These are phyloP conservation scores for Chromoteleia sp. DNA, from an alignment of 2,888 invertebrate species.

Conservation along the genomic window DNA sequence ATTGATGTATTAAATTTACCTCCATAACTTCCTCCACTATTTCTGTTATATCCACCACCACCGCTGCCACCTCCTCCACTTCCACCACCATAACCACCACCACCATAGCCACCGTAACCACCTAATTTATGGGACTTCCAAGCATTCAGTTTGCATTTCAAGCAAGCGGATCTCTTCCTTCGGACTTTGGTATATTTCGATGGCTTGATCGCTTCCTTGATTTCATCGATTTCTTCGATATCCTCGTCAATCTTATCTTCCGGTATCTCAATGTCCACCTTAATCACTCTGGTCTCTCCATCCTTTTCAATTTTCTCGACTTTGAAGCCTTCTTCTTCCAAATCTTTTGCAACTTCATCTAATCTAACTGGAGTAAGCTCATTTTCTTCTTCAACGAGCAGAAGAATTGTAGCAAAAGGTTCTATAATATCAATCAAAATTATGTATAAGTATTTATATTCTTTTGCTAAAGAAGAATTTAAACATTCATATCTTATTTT, in stretches of 20 bases:
- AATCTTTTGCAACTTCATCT: constrained; percentile 79
- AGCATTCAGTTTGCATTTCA: constrained; percentile 74
- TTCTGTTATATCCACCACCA: constrained; percentile 75
- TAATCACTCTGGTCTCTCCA: constrained; percentile 76
- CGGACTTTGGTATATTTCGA: constrained; percentile 74
- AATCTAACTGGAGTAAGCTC: constrained; percentile 75
- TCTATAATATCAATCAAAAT: constrained; percentile 61
- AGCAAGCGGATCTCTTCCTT: constrained; percentile 76
- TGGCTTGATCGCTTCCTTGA: constrained; percentile 40
- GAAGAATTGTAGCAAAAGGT: constrained; percentile 78
- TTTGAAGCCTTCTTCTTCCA: constrained; percentile 78
- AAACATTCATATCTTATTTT: no score
- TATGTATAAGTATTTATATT: neutral
- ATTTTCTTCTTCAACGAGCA: constrained; percentile 79
- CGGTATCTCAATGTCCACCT: constrained; percentile 74
- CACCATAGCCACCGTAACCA: constrained; percentile 83
- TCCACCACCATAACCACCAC: constrained; percentile 78
- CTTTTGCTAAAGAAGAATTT: neutral
- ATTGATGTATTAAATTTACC: no score
- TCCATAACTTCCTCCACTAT: constrained; percentile 73
- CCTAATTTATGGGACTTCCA: constrained; percentile 57
- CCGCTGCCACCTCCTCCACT: constrained; percentile 77
- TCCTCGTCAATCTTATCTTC: constrained; percentile 63
- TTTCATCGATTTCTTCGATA: constrained; percentile 46
- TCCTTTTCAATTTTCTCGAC: constrained; percentile 76